Conservation (phyloP, 2,888 invertebrate genomes). For the Apocheima hispidaria region DNA sequence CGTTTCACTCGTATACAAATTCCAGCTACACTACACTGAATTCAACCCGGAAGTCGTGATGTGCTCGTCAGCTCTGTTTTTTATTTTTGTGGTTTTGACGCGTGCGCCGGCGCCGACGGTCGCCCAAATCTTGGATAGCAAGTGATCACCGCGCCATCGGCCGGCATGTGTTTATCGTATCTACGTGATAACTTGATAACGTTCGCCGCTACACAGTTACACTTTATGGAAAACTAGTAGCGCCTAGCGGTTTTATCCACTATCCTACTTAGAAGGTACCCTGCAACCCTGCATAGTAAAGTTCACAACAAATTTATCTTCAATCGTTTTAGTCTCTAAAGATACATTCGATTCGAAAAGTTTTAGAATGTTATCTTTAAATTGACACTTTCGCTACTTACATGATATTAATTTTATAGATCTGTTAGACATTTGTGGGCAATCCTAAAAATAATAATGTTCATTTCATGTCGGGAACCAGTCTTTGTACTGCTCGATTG, state of each 20-base stretch:
- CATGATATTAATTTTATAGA: too few species aligned
- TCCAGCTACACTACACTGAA: conserved; percentile 13
- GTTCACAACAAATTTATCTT: too few species aligned
- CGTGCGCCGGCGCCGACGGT: conserved; percentile 51
- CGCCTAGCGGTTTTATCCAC: not conserved
- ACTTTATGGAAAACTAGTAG: not conserved
- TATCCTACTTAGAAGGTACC: not conserved
- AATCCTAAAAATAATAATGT: too few species aligned
- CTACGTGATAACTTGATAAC: conserved; percentile 16
- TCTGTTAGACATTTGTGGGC: too few species aligned
- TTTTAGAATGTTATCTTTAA: too few species aligned
- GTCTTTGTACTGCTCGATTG: too few species aligned
- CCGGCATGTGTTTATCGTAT: conserved; percentile 19
- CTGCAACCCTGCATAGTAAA: too few species aligned
- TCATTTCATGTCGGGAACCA: too few species aligned
- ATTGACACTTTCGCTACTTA: too few species aligned
- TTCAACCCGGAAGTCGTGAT: conserved; percentile 19
- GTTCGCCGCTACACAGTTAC: not conserved
- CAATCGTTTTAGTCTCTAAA: too few species aligned
- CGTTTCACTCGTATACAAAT: not conserved
- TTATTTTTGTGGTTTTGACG: conserved; percentile 36
- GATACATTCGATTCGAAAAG: too few species aligned
- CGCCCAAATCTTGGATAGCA: conserved; percentile 49
- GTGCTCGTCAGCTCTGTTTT: not conserved
- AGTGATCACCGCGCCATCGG: conserved; percentile 19